A percentile compares a stretch with the other conserved stretches of the same genome.
Conservation (phyloP, 2,797 vertebrate genomes). For the Aselliscus stoliczkanus region DNA sequence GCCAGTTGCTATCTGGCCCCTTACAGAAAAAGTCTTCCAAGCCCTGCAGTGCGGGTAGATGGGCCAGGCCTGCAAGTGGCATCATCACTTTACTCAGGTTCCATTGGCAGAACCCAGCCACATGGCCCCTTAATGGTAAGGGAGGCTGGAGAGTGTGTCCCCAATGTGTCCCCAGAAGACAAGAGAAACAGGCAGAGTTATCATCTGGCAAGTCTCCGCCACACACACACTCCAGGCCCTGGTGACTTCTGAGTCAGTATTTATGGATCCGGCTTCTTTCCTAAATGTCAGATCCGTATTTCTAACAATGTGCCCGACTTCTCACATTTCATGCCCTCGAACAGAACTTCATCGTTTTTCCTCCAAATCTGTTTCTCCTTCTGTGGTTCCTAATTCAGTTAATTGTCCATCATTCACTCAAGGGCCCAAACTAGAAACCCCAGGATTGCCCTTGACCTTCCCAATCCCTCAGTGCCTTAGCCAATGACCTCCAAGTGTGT, state of each 20-base stretch:
- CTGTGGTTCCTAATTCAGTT: neutral
- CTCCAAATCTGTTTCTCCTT: neutral
- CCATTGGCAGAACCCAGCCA: neutral
- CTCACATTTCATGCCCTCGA: neutral
- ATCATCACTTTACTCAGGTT: neutral
- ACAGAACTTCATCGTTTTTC: neutral
- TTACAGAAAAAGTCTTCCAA: neutral
- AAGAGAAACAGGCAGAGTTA: neutral
- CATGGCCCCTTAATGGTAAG: fast-evolving
- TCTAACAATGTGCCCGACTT: neutral
- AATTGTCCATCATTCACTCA: neutral
- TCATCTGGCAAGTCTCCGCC: neutral
- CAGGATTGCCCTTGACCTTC: neutral
- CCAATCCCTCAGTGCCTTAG: fast-evolving
- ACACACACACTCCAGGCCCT: neutral
- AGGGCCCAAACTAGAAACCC: neutral
- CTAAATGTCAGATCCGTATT: neutral
- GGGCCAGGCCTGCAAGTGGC: neutral
- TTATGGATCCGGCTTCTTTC: neutral
- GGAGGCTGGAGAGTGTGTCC: neutral
- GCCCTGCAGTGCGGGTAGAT: fast-evolving
- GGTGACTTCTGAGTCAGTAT: neutral
- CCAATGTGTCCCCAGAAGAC: neutral
- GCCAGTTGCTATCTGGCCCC: neutral
- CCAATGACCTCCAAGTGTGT: fast-evolving